Conservation (phyloP, 2,797 vertebrate species). For the Notolepis coatsorum region DNA sequence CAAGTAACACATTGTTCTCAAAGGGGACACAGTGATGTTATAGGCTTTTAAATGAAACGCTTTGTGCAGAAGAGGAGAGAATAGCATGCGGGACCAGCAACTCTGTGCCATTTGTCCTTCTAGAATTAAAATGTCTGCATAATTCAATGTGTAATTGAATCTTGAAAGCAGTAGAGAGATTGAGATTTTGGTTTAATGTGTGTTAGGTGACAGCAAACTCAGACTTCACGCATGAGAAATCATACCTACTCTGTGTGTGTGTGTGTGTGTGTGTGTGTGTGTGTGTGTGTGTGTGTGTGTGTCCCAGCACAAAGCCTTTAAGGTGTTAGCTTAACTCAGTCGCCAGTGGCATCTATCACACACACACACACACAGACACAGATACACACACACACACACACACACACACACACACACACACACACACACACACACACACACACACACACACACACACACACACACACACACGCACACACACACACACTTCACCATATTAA, state of each 20-base stretch:
- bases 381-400: constrained; percentile 46
- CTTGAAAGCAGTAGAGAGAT: constrained; percentile 46
- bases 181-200: constrained; percentile 61
- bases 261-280: constrained; percentile 13
- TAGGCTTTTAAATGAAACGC: not conserved
- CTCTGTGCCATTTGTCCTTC: too few relatives aligned
- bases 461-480: not conserved
- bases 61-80: too few relatives aligned
- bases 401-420: constrained; percentile 34
- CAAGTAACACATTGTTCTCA: too few relatives aligned
- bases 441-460: constrained; percentile 39
- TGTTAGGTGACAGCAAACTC: constrained; percentile 51
- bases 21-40: too few relatives aligned
- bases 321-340: constrained; percentile 66
- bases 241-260: not conserved
- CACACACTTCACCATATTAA: constrained; percentile 58
- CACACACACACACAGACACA: constrained; percentile 51
- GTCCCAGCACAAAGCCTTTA: constrained; percentile 45
- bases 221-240: not conserved
- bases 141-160: constrained; percentile 31
- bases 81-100: too few relatives aligned
- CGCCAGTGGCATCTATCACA: constrained; percentile 79
- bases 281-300: constrained; percentile 35
- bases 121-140: constrained; percentile 2
- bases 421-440: constrained; percentile 44